These are phyloP conservation scores for Leptonema lineaticorne DNA, from an alignment of 1,140 invertebrate genomes.

Conservation along the genomic window DNA sequence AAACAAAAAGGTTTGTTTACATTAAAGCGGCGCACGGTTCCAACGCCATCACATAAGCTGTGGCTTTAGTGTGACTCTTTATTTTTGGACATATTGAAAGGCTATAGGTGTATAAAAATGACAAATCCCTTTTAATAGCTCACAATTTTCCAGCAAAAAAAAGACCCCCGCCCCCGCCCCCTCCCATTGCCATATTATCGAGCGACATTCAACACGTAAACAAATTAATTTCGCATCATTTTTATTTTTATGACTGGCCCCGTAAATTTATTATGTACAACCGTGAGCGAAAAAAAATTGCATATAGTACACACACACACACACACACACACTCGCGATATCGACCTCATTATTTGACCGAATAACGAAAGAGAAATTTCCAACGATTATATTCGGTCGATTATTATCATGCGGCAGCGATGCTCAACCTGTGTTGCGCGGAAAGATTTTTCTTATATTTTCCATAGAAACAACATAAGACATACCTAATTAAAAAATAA, in stretches of 20 bases:
- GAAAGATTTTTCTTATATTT: too few species aligned
- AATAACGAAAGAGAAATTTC: too few species aligned
- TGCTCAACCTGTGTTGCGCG: too few species aligned
- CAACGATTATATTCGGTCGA: neutral
- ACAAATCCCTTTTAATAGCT: slow-evolving; percentile 21
- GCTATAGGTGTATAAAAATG: slow-evolving; percentile 24
- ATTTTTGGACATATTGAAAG: slow-evolving; percentile 24
- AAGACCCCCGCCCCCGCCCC: too few species aligned
- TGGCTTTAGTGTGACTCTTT: slow-evolving; percentile 9
- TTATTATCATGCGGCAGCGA: too few species aligned
- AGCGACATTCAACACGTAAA: slow-evolving; percentile 18
- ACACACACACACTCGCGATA: neutral
- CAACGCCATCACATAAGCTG: neutral
- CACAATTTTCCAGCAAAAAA: slow-evolving; percentile 8
- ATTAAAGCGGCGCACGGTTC: neutral
- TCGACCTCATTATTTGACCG: neutral
- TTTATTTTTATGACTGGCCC: neutral
- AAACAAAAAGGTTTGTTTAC: too few species aligned
- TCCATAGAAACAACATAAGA: too few species aligned
- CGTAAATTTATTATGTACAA: neutral
- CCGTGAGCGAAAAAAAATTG: neutral
- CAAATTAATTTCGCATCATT: slow-evolving; percentile 9
- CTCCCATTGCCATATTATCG: too few species aligned
- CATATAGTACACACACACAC: neutral
- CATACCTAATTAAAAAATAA: too few species aligned